Percentiles rank a stretch among this genome's conserved stretches.
Evolutionary conservation across 2,888 invertebrate genomes (phyloP).

Genomic region (Drosophila falleni): DNA sequence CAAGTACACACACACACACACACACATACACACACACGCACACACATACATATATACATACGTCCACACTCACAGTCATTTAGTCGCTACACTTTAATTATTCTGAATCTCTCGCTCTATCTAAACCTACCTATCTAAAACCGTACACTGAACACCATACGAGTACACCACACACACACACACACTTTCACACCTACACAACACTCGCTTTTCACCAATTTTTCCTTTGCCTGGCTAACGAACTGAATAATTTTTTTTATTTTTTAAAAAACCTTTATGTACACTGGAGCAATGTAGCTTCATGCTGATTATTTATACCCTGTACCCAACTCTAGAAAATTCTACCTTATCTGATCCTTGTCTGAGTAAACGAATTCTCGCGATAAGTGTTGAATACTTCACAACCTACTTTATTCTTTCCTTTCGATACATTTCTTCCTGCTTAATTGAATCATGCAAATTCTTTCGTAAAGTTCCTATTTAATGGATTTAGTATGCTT

Average conservation of each 20-base stretch:
- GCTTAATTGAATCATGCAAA: not conserved
- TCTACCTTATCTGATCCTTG: not conserved
- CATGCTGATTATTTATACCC: constrained; percentile 52
- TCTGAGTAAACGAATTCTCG: not conserved
- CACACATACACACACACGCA: not conserved
- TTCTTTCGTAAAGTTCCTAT: not conserved
- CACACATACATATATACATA: constrained; percentile 10
- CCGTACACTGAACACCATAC: constrained; percentile 32
- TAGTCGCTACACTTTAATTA: constrained; percentile 60
- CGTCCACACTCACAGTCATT: constrained; percentile 46
- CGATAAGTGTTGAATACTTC: not conserved
- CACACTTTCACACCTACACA: constrained; percentile 35
- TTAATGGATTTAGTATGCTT: not conserved
- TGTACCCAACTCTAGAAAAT: constrained; percentile 37
- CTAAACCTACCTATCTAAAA: constrained; percentile 45
- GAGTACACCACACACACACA: constrained; percentile 39
- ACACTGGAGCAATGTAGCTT: constrained; percentile 35
- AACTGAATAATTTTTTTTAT: constrained; percentile 51
- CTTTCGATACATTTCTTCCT: not conserved
- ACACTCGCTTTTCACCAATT: constrained; percentile 69
- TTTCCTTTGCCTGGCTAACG: constrained; percentile 72
- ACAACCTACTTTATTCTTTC: not conserved
- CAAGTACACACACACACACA: constrained; percentile 37
- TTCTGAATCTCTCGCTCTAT: constrained; percentile 58
- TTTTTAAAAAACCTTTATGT: constrained; percentile 46